Evolutionary conservation across 2,888 invertebrate genomes (phyloP), one percentile per base, ranked within the genome.

Genomic region (Coenonympha arcania): DNA sequence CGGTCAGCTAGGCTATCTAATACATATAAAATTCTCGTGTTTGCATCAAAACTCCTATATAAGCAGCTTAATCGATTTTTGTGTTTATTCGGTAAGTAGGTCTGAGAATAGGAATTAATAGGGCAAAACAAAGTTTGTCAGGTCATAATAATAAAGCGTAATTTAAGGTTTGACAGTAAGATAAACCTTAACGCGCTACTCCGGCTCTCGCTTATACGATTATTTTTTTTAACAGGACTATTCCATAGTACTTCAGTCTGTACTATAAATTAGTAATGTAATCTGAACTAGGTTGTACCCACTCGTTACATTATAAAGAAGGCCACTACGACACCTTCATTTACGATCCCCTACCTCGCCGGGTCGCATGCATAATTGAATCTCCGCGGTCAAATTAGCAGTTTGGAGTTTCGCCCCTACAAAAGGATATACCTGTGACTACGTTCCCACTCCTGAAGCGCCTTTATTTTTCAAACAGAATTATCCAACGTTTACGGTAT

Each of bases 331-430:
- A 80, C 81, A 80, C 76, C 74, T 77, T 76, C 74, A 79, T 72
- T 81, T 79, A 79, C 75, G 74, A 70, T 72, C 45, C 75, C 34
- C 24, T 44, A 16, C 34, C 34, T 68, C 39, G 63, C 66, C 70
- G 73, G 73, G 71, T 73, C 74, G 81, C 76, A 83, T 86, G 82
- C 84, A 85, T 86, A 86, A 86, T 86, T 84, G 83, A 85, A 84
- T 85, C 80, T 80, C 73, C 70, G 80, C 79, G 83, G 83, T 80
- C 81, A 84, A 86, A 85, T 84, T 85, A 85, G 81, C 64, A 64
- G 62, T 64, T 84, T 80, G 77, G 75, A 75, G 43, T 43, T 43
- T 42, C 13, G 42, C 44, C 73, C 74, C 71, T 70, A 78, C 79
- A 82, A 80, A 76, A 78, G 79, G 73, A 74, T 76, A 78, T 77